These are phyloP conservation scores for Phalacrocorax aristotelis DNA, from an alignment of 2,113 vertebrate species.

Conservation along the genomic window DNA sequence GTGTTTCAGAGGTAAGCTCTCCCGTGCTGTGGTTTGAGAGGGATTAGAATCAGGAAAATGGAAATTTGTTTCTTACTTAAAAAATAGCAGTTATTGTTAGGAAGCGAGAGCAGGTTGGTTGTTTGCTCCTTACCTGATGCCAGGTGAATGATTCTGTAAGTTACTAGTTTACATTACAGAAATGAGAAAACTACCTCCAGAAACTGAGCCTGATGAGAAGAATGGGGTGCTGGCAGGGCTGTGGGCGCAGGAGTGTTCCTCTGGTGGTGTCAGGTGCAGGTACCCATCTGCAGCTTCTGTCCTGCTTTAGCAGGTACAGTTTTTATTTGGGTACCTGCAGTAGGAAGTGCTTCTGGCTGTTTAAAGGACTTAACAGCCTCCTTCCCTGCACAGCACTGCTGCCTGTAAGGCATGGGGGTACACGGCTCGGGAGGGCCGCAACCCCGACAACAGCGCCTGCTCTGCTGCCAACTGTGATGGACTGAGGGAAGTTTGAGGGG, in stretches of 20 bases:
- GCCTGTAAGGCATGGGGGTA: background rate
- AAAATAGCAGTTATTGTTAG: background rate
- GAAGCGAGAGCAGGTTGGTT: background rate
- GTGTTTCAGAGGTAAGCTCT: background rate
- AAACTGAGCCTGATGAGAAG: background rate
- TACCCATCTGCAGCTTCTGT: background rate
- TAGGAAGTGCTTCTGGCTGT: background rate
- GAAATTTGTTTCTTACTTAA: background rate
- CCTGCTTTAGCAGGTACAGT: background rate
- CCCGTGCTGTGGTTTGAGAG: background rate
- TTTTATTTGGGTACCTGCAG: accelerated
- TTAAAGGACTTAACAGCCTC: background rate
- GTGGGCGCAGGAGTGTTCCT: background rate
- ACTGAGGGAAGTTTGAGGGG: no score
- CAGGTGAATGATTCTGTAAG: background rate
- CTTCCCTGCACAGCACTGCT: background rate
- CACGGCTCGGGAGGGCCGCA: background rate
- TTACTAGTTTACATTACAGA: background rate
- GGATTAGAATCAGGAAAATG: background rate
- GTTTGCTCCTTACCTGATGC: background rate
- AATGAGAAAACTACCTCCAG: background rate
- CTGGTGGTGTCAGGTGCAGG: background rate
- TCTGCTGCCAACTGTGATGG: accelerated
- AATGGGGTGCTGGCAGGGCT: background rate
- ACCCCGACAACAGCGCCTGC: background rate